Percentiles rank a stretch among this genome's conserved stretches.
These are phyloP conservation scores for Pollimyrus isidori DNA, from an alignment of 2,113 vertebrate species.

Conservation along the genomic window DNA sequence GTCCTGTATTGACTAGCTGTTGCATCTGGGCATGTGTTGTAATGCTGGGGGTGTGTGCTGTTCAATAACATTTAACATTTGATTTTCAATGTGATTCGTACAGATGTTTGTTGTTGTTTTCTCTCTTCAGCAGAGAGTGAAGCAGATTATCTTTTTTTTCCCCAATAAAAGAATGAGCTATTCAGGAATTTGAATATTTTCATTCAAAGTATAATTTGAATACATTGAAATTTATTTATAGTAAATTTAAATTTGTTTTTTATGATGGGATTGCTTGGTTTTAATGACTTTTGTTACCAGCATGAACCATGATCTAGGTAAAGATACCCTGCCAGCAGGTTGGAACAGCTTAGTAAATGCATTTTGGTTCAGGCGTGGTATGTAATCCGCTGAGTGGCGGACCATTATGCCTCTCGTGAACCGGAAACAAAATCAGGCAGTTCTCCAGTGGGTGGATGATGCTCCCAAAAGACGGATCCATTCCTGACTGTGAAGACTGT, in stretches of 20 bases:
- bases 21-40: no score
- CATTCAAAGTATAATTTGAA: background rate
- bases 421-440: background rate
- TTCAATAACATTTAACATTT: no score
- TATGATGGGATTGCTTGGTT: background rate
- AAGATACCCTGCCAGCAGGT: background rate
- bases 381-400: background rate
- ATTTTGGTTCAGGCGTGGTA: background rate
- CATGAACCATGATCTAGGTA: background rate
- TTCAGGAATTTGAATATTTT: background rate
- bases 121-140: no score
- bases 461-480: background rate
- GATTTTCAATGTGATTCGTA: no score
- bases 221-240: no score
- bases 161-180: background rate
- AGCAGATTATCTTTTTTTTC: no score
- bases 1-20: no score
- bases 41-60: no score
- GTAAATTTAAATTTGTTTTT: background rate
- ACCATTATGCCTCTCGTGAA: background rate
- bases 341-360: background rate
- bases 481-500: background rate
- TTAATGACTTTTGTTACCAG: background rate
- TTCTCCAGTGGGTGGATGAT: background rate
- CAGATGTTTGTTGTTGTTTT: no score